A percentile compares a stretch with the other conserved stretches of the same genome.
Evolutionary conservation across 35 echinoderm and acorn worm species (phyloP).

Genomic region (Lytechinus pictus): DNA sequence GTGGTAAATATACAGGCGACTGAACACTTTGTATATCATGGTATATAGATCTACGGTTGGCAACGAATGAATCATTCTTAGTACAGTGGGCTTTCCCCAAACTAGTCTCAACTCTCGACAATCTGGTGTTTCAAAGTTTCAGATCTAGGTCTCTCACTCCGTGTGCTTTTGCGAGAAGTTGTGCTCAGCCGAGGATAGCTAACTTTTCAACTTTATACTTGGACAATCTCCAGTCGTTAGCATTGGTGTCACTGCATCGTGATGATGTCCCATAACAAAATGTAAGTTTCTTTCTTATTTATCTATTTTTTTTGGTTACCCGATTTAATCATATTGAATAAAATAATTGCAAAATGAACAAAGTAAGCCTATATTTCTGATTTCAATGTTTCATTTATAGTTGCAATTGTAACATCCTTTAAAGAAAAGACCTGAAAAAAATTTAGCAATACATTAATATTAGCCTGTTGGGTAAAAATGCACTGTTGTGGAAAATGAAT

Average conservation of each 20-base stretch:
- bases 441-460: too few relatives aligned
- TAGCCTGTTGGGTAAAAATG: too few relatives aligned
- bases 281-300: background rate
- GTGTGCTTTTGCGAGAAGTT: background rate
- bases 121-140: background rate
- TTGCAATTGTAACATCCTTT: too few relatives aligned
- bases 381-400: too few relatives aligned
- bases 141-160: background rate
- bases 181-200: background rate
- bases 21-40: background rate
- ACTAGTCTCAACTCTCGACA: background rate
- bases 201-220: background rate
- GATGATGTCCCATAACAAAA: background rate
- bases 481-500: too few relatives aligned
- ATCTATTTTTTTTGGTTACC: background rate
- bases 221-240: background rate
- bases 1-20: background rate
- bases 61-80: background rate
- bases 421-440: too few relatives aligned
- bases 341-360: background rate
- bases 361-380: too few relatives aligned
- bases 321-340: background rate
- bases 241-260: background rate
- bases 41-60: background rate
- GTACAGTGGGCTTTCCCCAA: background rate